phyloP scores from a whole-genome alignment of 2,113 vertebrate genomes.

The Prunella himalayana region DNA sequence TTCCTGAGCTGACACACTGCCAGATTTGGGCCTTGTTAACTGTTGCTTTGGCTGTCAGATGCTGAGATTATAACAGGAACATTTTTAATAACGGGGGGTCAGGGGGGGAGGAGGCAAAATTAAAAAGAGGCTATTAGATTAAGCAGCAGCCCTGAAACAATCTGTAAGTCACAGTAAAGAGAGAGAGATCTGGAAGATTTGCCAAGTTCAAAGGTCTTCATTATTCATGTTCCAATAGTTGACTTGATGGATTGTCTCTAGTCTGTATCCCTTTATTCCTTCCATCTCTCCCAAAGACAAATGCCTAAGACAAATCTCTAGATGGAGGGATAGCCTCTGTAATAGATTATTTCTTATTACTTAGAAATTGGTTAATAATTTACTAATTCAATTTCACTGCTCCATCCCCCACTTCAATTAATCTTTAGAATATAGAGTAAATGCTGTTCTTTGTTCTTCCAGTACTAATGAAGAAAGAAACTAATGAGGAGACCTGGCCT shows the following conservation, averaged over 20 bases:
- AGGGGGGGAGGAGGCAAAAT: not conserved
- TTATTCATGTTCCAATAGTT: conserved; percentile 24
- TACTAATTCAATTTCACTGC: conserved; percentile 53
- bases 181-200: not conserved
- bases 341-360: conserved; percentile 64
- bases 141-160: not conserved
- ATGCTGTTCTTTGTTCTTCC: conserved; percentile 48
- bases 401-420: conserved; percentile 33
- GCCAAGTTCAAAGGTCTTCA: conserved; percentile 48
- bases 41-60: not conserved
- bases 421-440: conserved; percentile 51
- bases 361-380: conserved; percentile 64
- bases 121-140: not conserved
- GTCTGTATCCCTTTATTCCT: not conserved
- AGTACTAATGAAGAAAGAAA: conserved; percentile 36
- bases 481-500: conserved; percentile 28
- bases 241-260: conserved; percentile 35
- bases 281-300: conserved; percentile 27
- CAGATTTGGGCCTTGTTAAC: not conserved
- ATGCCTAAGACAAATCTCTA: conserved; percentile 42
- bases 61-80: not conserved
- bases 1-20: not conserved
- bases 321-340: not conserved
- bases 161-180: not conserved
- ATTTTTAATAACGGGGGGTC: not conserved